Conservation (phyloP, 2,797 vertebrate species). For the Liparis tanakae region DNA sequence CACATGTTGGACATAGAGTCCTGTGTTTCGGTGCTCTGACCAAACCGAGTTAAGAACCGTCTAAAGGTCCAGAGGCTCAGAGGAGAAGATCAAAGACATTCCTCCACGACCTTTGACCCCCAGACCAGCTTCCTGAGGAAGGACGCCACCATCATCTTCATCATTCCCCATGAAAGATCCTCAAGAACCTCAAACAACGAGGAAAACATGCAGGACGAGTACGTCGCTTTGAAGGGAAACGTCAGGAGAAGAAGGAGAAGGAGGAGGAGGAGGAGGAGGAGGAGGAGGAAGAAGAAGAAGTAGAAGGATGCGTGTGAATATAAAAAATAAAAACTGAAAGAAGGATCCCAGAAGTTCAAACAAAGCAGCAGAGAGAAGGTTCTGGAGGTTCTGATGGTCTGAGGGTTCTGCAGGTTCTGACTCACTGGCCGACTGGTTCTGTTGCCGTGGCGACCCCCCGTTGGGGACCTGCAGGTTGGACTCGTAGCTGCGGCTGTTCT, state of each 20-base stretch:
- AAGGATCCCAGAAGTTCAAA: conserved; percentile 40
- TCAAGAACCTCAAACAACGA: conserved; percentile 27
- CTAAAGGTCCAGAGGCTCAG: not conserved
- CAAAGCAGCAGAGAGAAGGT: conserved; percentile 42
- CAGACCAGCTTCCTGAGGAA: conserved; percentile 55
- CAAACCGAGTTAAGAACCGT: no score
- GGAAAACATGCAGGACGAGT: conserved; percentile 15
- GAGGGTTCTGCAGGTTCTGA: conserved; percentile 44
- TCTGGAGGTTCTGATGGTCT: not conserved
- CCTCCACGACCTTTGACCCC: conserved; percentile 46
- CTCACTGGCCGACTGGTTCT: conserved; percentile 96
- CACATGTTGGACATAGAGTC: no score
- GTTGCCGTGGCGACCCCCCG: conserved; percentile 93
- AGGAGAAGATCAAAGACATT: conserved; percentile 20
- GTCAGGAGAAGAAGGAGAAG: no score
- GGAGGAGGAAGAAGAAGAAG: no score
- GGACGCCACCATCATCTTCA: conserved; percentile 46
- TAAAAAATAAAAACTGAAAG: conserved; percentile 18
- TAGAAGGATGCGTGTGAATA: no score
- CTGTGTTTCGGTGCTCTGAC: no score
- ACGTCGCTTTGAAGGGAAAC: conserved; percentile 46
- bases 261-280: no score
- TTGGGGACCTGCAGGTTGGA: conserved; percentile 98
- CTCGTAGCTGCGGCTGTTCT: conserved; percentile 96
- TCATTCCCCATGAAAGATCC: conserved; percentile 43